These are phyloP conservation scores for Sorex maritimensis DNA, from an alignment of 2,797 vertebrate genomes.

Conservation along the genomic window DNA sequence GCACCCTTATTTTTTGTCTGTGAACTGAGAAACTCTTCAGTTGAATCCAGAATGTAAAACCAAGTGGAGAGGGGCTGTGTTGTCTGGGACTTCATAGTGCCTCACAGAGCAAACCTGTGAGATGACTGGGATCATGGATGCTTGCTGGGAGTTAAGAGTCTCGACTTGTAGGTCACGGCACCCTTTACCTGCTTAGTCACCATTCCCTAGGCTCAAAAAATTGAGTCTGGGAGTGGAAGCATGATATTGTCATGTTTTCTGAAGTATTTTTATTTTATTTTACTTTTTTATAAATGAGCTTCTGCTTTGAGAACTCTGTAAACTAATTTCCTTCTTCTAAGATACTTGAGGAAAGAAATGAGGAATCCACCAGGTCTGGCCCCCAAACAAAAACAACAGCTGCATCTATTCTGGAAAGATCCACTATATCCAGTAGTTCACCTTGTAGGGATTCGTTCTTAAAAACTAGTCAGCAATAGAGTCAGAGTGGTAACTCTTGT, in stretches of 20 bases:
- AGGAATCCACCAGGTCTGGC: slow-evolving; percentile 14
- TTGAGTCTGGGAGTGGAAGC: not conserved
- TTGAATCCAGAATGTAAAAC: not conserved
- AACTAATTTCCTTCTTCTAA: slow-evolving; percentile 23
- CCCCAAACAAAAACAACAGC: not conserved
- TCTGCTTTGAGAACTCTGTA: slow-evolving; percentile 17
- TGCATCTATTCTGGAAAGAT: not conserved
- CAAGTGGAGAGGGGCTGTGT: not conserved
- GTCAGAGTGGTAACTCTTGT: not conserved
- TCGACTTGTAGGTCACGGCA: not conserved
- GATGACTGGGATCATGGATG: not conserved
- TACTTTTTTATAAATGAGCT: not conserved
- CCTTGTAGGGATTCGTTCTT: not conserved
- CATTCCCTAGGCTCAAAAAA: too few species aligned
- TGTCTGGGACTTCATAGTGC: not conserved
- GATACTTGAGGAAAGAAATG: slow-evolving; percentile 25
- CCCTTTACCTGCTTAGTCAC: not conserved
- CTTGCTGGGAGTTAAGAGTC: not conserved
- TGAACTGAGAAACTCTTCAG: not conserved
- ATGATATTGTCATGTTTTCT: too few species aligned
- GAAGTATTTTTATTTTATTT: not conserved
- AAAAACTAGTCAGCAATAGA: not conserved
- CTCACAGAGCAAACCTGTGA: slow-evolving; percentile 10
- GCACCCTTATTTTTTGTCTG: not conserved
- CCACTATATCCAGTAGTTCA: not conserved